phyloP scores from a whole-genome alignment of 2,797 vertebrate genomes.

The Acrossocheilus fasciatus region DNA sequence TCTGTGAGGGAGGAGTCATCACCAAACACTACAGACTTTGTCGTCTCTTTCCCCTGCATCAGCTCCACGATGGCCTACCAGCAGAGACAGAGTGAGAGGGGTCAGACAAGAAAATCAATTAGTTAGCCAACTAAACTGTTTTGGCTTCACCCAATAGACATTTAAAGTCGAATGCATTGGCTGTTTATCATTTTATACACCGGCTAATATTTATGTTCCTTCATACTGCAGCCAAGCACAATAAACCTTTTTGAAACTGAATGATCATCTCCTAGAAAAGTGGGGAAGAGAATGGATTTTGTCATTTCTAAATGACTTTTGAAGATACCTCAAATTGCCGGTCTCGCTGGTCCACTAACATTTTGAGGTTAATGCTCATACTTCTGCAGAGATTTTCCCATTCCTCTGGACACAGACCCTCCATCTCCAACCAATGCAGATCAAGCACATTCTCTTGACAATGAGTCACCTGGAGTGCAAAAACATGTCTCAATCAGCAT shows the following conservation, averaged over 20 bases:
- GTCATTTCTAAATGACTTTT: neutral
- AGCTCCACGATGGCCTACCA: conserved; percentile 92
- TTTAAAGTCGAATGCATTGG: neutral
- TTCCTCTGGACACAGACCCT: conserved; percentile 87
- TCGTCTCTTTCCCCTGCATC: conserved; percentile 91
- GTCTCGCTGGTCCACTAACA: conserved; percentile 94
- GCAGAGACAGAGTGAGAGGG: conserved; percentile 29
- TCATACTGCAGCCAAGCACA: neutral
- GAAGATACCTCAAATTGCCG: conserved; percentile 90
- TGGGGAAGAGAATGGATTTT: neutral
- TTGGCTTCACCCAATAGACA: neutral
- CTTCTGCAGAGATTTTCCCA: conserved; percentile 90
- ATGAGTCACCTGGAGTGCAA: conserved; percentile 87
- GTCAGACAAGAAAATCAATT: neutral
- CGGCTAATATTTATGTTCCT: neutral
- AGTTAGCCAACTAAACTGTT: neutral
- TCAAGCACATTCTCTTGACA: conserved; percentile 98
- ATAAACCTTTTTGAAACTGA: neutral
- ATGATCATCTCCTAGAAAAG: neutral
- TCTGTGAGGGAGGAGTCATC: conserved; percentile 87
- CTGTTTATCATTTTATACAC: neutral
- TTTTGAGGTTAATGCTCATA: conserved; percentile 91
- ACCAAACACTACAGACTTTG: conserved; percentile 84
- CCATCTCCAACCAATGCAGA: conserved; percentile 93
- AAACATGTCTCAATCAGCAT: neutral